Percentiles rank a stretch among this genome's conserved stretches.
Conservation (phyloP, 1,140 invertebrate genomes). For the Cardiocondyla obscurior region DNA sequence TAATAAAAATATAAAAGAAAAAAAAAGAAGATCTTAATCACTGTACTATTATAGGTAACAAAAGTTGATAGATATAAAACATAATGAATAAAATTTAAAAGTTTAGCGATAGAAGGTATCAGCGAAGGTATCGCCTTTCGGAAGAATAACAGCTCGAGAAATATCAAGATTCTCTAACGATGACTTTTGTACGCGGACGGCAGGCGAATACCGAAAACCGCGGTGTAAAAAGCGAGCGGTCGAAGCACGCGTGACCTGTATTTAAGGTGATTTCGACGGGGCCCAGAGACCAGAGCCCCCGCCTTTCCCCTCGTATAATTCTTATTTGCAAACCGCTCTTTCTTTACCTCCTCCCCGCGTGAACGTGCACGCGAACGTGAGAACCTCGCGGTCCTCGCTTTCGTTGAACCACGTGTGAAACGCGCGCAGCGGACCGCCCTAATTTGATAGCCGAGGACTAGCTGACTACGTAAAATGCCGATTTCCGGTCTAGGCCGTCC, state of each 20-base stretch:
- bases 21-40: too few relatives aligned
- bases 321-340: conserved; percentile 62
- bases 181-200: conserved; percentile 62
- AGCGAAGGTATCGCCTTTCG: conserved; percentile 28
- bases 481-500: conserved; percentile 20
- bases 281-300: not conserved
- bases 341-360: conserved; percentile 16
- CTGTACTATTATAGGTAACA: too few relatives aligned
- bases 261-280: conserved; percentile 64
- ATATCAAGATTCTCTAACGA: conserved; percentile 51
- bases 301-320: conserved; percentile 7
- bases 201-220: conserved; percentile 52
- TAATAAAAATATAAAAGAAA: not conserved
- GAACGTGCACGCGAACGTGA: conserved; percentile 71
- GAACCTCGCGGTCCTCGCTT: conserved; percentile 57
- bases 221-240: conserved; percentile 16
- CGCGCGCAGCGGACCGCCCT: conserved; percentile 28
- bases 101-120: not conserved
- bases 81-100: not conserved
- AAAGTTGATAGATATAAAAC: not conserved
- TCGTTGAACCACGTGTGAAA: conserved; percentile 42
- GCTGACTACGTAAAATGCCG: conserved; percentile 29
- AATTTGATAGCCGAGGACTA: conserved; percentile 46
- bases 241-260: conserved; percentile 72
- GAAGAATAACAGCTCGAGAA: conserved; percentile 6